phyloP scores from a whole-genome alignment of 2,888 invertebrate species.

The Machimus rusticus region DNA sequence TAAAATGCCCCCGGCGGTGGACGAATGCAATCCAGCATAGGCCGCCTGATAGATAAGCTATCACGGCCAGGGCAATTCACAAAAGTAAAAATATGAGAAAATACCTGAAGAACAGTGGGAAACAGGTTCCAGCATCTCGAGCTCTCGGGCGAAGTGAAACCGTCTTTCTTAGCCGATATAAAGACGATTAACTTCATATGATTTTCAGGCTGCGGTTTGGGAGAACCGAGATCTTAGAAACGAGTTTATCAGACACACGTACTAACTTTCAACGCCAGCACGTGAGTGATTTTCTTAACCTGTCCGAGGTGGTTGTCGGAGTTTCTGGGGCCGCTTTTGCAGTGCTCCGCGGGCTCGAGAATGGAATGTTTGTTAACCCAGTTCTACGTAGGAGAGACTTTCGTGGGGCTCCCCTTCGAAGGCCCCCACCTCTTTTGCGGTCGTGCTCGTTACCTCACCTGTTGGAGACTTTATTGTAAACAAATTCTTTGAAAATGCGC shows the following conservation, averaged over 20 bases:
- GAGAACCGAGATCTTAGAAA: not conserved
- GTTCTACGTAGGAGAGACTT: not conserved
- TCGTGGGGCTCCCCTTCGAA: not conserved
- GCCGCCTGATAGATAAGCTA: not conserved
- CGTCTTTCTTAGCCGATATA: not conserved
- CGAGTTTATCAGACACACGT: conserved; percentile 15
- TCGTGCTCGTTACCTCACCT: not conserved
- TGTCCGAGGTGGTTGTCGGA: not conserved
- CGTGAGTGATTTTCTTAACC: conserved; percentile 1
- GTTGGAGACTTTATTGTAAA: not conserved
- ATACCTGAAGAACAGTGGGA: not conserved
- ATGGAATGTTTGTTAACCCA: not conserved
- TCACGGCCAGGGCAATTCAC: not conserved
- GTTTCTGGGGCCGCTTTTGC: not conserved
- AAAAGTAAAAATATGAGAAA: not conserved
- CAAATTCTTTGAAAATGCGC: not conserved
- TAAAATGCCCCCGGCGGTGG: not conserved
- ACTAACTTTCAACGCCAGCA: conserved; percentile 29
- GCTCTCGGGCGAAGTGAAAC: not conserved
- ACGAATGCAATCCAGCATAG: not conserved
- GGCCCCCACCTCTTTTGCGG: not conserved
- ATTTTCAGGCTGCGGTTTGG: not conserved
- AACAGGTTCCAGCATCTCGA: not conserved
- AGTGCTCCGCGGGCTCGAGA: not conserved
- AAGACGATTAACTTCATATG: conserved; percentile 3